Base-by-base conservation (phyloP, 2,888 invertebrate genomes). In the Endotricha flammealis region DNA sequence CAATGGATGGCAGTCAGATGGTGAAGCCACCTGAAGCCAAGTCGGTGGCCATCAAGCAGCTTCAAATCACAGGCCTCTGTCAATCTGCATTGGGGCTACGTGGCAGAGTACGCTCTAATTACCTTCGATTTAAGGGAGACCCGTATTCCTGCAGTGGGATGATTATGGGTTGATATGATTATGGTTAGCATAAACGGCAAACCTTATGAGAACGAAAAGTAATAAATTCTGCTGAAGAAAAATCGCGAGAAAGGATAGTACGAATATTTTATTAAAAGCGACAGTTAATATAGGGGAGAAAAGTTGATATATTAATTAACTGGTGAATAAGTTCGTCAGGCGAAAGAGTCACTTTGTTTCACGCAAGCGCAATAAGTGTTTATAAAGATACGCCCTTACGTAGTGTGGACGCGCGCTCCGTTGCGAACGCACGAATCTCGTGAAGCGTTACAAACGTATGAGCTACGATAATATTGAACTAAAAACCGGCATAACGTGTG, bases 261-360 rank as follows among this genome's bases (percentile, higher is more conserved):
- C 57, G 61, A 74, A 72, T 74, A 73, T 82, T 81, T 82, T 81
- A 80, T 78, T 79, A 76, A 71, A 64, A 64, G 64, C 66, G 71
- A 70, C 76, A 64, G 71, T 74, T 83, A 74, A 78, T 80, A 72
- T 64, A 64, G 64, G 64, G 70, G 70, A 69, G 73, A 80, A 83
- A 85, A 82, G 81, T 83, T 85, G 78, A 81, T 81, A 80, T 82
- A 83, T 82, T 85, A 85, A 85, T 85, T 85, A 83, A 82, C 80
- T 80, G 62, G 70, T 73, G 80, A 80, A 78, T 78, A 80, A 83
- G 81, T 80, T 80, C 62, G 76, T 71, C 70, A 73, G 68, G 69
- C 65, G 64, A 69, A 80, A 76, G 80, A 81, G 80, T 82, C 79
- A 80, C 79, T 81, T 64, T 52, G 69, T 62, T 74, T 57, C 51